These are phyloP conservation scores for Chaetops frenatus DNA, from an alignment of 2,113 vertebrate genomes.

Conservation along the genomic window DNA sequence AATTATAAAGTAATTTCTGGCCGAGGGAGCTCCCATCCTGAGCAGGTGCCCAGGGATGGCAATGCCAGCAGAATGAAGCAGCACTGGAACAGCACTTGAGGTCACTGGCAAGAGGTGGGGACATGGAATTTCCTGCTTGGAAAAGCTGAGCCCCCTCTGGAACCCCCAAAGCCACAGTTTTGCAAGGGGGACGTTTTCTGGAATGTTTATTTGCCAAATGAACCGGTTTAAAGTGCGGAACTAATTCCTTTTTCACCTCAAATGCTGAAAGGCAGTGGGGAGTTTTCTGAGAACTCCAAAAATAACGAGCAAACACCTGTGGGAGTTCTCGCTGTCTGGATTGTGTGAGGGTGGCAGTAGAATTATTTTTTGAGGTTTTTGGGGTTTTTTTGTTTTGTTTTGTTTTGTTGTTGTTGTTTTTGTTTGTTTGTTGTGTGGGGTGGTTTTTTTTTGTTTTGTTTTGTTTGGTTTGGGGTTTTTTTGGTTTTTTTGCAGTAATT, in stretches of 20 bases:
- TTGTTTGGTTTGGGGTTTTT: too few relatives aligned
- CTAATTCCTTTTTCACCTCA: background rate
- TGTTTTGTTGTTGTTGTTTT: too few relatives aligned
- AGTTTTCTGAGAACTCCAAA: background rate
- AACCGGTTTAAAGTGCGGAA: fast-evolving
- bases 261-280: fast-evolving
- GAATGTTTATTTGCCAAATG: fast-evolving
- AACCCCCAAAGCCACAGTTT: fast-evolving
- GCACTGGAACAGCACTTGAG: background rate
- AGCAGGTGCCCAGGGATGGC: background rate
- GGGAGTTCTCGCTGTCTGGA: fast-evolving
- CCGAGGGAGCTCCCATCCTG: background rate
- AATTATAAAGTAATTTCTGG: background rate
- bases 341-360: fast-evolving
- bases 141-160: background rate
- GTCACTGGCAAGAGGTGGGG: background rate
- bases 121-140: background rate
- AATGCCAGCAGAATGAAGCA: fast-evolving
- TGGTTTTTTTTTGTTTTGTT: too few relatives aligned
- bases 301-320: background rate
- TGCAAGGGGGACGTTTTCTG: fast-evolving
- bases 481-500: background rate
- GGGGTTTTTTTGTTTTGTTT: too few relatives aligned
- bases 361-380: fast-evolving
- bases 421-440: too few relatives aligned